Percentiles rank a stretch among this genome's conserved stretches.
Conservation (phyloP, 2,113 vertebrate species). For the Nothoprocta pentlandii region DNA sequence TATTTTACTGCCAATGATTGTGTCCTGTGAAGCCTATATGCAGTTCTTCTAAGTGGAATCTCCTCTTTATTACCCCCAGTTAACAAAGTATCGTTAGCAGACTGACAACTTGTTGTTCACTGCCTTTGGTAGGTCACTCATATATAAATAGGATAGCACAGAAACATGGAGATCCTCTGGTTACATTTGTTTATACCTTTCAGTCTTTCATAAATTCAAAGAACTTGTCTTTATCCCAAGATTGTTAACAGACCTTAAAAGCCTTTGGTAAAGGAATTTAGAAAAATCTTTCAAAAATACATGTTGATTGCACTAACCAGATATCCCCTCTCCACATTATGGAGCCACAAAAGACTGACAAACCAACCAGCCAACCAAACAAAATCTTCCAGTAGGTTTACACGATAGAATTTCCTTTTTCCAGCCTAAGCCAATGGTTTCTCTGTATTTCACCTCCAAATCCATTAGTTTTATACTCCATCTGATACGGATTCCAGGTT, state of each 20-base stretch:
- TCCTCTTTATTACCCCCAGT: background rate
- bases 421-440: rapidly evolving
- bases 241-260: background rate
- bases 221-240: background rate
- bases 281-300: background rate
- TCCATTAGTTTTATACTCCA: background rate
- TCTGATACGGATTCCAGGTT: background rate
- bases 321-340: background rate
- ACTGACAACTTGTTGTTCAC: background rate
- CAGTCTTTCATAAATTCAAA: background rate
- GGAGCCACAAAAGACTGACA: background rate
- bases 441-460: background rate
- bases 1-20: background rate
- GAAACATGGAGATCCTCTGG: background rate
- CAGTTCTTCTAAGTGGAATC: background rate
- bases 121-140: background rate
- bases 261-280: background rate
- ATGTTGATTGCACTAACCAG: background rate
- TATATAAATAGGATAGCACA: background rate
- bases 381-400: background rate
- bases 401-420: background rate
- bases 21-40: background rate
- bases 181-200: background rate
- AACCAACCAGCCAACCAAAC: background rate
- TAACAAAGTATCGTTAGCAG: background rate